Evolutionary conservation across 2,888 invertebrate species (phyloP).

Genomic region (Hyles lineata): DNA sequence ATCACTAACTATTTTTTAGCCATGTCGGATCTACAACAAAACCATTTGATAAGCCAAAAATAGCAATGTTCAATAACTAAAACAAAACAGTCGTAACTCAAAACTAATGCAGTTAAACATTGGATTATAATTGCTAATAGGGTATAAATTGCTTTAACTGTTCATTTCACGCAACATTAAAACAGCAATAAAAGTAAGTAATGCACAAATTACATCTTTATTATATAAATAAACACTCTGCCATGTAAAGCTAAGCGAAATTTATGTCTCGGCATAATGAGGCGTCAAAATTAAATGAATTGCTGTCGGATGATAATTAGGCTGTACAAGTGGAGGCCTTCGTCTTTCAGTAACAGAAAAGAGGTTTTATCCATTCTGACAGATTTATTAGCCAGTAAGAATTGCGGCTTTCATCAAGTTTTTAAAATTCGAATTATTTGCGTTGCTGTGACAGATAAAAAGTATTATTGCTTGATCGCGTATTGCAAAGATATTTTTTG

Average conservation of each 20-base stretch:
- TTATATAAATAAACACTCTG: constrained; percentile 53
- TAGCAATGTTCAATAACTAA: too few species aligned
- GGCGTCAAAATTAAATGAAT: constrained; percentile 33
- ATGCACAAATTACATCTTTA: constrained; percentile 35
- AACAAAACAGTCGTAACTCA: background rate
- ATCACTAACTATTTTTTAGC: too few species aligned
- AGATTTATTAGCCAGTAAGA: constrained; percentile 30
- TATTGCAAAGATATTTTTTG: too few species aligned
- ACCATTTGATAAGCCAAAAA: too few species aligned
- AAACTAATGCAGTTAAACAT: background rate
- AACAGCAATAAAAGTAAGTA: background rate
- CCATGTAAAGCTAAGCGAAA: constrained; percentile 33
- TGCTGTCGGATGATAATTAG: constrained; percentile 33
- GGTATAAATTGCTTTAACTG: background rate
- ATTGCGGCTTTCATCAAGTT: background rate
- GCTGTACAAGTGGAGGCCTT: constrained; percentile 31
- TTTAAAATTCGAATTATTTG: background rate
- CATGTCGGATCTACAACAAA: too few species aligned
- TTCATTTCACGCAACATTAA: constrained; percentile 2
- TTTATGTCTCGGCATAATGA: constrained; percentile 33
- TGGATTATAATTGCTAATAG: background rate
- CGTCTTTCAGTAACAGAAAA: constrained; percentile 29
- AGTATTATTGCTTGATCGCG: too few species aligned
- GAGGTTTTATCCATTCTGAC: constrained; percentile 28
- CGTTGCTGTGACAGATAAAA: background rate